Evolutionary conservation across 2,797 vertebrate species (phyloP), one percentile per base, ranked within the genome.

Genomic region (Myripristis jacobus): DNA sequence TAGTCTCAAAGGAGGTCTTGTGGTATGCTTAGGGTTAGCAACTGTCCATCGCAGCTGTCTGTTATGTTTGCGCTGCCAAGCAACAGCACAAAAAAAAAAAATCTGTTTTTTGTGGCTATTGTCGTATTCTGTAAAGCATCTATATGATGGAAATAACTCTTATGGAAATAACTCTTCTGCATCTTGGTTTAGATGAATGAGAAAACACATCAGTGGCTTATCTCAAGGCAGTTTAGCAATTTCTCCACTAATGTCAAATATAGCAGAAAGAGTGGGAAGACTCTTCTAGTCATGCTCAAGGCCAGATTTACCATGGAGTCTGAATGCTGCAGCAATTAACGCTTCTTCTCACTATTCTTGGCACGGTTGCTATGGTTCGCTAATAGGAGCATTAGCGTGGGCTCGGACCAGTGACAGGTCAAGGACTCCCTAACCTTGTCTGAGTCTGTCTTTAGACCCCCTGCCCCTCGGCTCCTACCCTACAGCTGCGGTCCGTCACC

Each of bases 31-130:
- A 52, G 62, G 71, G 66, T 83, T 41, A 34, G 62, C 80, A 87
- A 84, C 87, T 89, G 84, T 81, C 69, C 51, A 4, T 4, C 22
- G 67, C 88, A 91, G 87, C 89, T 88, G 91, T 87, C 79, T 22
- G 31, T 73, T 73, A 43, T 16, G 52, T 55, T 48, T 31, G 50
- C n/a, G 12, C 38, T 48, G 6, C 22, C 41, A 15, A 9, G n/a
- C 48, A 51, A 19, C 36, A 12, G 22, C 48, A 5, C 9, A n/a
- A n/a, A n/a, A n/a, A n/a, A n/a, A 12, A 12, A 31, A 34, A 50
- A 15, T 51, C 13, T 21, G 48, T 16, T 34, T 38, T 7, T 19
- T 63, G n/a, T 18, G n/a, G 25, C 21, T n/a, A 52, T 50, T 22
- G 11, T 34, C 19, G 9, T 15, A 29, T 29, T 7, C 50, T 24